These are phyloP conservation scores for Ashinkailepas kermadecensis DNA, from an alignment of 2,888 invertebrate genomes.

Conservation along the genomic window DNA sequence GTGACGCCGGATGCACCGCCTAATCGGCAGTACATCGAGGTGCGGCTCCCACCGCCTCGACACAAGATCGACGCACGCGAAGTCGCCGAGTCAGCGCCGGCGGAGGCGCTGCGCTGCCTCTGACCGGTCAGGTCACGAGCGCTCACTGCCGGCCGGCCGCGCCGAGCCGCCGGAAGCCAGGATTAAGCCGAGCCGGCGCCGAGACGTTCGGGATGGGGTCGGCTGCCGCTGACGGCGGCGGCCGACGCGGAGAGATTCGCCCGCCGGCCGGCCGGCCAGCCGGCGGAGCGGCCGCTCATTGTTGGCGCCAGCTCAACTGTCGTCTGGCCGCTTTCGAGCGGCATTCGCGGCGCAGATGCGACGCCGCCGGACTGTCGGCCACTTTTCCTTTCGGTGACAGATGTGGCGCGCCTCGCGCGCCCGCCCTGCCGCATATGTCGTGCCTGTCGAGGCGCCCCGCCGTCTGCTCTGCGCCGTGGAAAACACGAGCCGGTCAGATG, in stretches of 20 bases:
- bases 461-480: neutral
- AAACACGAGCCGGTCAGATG: neutral
- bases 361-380: neutral
- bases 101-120: neutral
- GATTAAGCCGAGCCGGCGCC: too few relatives aligned
- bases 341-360: neutral
- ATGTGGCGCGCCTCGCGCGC: neutral
- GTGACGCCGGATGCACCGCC: neutral
- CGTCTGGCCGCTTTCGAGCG: too few relatives aligned
- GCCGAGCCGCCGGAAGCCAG: too few relatives aligned
- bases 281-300: neutral
- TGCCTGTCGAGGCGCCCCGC: neutral
- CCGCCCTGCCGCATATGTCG: neutral
- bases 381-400: conserved; percentile 5
- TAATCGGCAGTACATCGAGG: neutral
- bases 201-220: too few relatives aligned
- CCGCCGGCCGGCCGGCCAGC: neutral
- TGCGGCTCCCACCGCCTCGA: neutral
- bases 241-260: neutral
- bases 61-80: neutral
- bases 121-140: neutral
- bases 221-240: neutral
- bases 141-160: neutral
- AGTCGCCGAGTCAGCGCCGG: neutral
- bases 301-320: too few relatives aligned